Evolutionary conservation across 2,113 vertebrate species (phyloP).

Genomic region (Vicugna pacos): DNA sequence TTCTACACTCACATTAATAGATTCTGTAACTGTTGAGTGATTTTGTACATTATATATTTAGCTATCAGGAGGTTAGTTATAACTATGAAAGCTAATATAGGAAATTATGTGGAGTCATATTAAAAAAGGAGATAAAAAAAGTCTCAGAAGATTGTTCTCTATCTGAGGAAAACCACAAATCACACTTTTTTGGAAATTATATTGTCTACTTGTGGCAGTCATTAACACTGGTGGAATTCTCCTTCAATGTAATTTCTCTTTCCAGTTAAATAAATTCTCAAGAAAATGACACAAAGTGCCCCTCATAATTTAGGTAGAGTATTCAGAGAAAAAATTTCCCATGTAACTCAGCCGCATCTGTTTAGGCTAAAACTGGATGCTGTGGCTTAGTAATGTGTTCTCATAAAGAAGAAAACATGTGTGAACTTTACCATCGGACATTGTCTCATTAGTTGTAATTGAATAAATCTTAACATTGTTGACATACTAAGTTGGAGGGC

Average conservation of each 20-base stretch:
- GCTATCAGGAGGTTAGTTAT: background rate
- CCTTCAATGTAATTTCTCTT: background rate
- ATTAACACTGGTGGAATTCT: background rate
- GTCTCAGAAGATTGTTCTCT: background rate
- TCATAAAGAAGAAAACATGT: conserved; percentile 32
- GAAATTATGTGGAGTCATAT: background rate
- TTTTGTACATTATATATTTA: background rate
- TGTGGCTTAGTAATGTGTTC: conserved; percentile 33
- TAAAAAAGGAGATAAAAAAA: conserved; percentile 5
- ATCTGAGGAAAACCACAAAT: background rate
- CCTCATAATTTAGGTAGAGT: background rate
- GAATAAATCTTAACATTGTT: conserved; percentile 19
- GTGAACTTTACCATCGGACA: conserved; percentile 36
- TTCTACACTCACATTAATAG: background rate
- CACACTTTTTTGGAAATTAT: background rate
- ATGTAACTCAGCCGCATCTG: background rate
- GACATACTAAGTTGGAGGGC: background rate
- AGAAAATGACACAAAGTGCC: background rate
- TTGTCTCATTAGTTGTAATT: conserved; percentile 37
- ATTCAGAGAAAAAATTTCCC: background rate
- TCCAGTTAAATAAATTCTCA: conserved; percentile 29
- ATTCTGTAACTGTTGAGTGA: background rate
- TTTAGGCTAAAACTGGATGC: background rate
- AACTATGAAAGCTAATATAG: background rate
- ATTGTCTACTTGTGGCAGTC: background rate